Percentiles rank a stretch among this genome's conserved stretches.
Conservation (phyloP, 2,113 vertebrate genomes). For the Kryptolebias marmoratus region DNA sequence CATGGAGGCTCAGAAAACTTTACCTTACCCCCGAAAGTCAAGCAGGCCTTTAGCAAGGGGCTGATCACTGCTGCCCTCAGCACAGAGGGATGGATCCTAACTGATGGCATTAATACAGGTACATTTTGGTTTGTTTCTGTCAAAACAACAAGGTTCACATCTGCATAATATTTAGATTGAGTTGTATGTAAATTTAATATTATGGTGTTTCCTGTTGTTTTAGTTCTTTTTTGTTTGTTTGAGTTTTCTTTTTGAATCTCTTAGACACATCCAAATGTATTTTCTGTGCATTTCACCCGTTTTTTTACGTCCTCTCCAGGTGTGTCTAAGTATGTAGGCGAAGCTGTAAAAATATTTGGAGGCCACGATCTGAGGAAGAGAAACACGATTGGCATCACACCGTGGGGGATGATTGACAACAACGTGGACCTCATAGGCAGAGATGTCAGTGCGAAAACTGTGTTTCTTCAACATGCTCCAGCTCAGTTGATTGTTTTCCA, state of each 20-base stretch:
- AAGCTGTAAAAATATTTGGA: slow-evolving; percentile 88
- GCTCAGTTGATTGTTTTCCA: not conserved
- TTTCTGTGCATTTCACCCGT: slow-evolving; percentile 5
- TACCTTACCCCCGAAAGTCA: slow-evolving; percentile 85
- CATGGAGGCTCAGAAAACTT: slow-evolving; percentile 93
- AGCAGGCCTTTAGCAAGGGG: slow-evolving; percentile 90
- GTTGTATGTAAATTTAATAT: too few species aligned
- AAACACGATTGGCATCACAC: slow-evolving; percentile 89
- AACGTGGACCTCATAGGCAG: slow-evolving; percentile 90
- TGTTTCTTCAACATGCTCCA: not conserved
- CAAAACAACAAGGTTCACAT: not conserved
- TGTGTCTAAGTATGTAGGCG: slow-evolving; percentile 91
- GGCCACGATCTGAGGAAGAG: slow-evolving; percentile 89
- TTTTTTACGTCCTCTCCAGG: slow-evolving; percentile 76
- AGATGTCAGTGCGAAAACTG: slow-evolving; percentile 84
- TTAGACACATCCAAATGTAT: too few species aligned
- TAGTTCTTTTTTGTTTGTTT: too few species aligned
- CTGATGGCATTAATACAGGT: slow-evolving; percentile 94
- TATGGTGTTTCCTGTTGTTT: not conserved
- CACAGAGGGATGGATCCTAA: slow-evolving; percentile 95
- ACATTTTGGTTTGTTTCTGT: slow-evolving; percentile 13
- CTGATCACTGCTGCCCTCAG: slow-evolving; percentile 91
- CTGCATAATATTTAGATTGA: too few species aligned
- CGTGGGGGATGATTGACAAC: slow-evolving; percentile 97
- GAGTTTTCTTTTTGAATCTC: too few species aligned